Conservation (phyloP, 2,113 vertebrate species). For the Macrotis lagotis region DNA sequence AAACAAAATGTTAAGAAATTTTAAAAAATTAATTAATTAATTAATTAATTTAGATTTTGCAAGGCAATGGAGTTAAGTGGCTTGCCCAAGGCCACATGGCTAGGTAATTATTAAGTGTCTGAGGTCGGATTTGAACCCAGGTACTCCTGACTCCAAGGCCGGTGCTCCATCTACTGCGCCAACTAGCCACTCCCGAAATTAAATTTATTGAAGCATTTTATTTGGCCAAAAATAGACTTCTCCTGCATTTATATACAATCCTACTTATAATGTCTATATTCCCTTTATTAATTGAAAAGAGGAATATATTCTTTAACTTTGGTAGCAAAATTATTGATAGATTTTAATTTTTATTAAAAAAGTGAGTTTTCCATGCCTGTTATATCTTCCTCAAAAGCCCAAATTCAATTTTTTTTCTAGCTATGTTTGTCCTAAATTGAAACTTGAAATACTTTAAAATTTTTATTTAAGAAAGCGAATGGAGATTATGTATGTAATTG, state of each 20-base stretch:
- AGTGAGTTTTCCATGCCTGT: neutral
- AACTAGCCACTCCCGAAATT: too few relatives aligned
- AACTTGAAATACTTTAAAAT: constrained; percentile 37
- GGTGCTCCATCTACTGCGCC: too few relatives aligned
- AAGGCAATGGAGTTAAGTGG: too few relatives aligned
- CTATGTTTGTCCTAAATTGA: constrained; percentile 7
- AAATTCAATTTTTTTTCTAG: neutral
- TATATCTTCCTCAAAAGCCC: neutral
- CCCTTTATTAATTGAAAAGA: neutral
- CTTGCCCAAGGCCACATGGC: too few relatives aligned
- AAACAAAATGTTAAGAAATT: too few relatives aligned
- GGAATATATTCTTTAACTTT: neutral
- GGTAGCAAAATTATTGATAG: neutral
- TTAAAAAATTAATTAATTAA: too few relatives aligned
- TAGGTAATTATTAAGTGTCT: too few relatives aligned
- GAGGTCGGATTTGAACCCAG: too few relatives aligned
- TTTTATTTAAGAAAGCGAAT: constrained; percentile 34
- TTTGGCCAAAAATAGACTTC: neutral
- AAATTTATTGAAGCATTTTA: neutral
- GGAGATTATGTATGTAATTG: neutral
- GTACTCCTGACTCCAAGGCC: too few relatives aligned
- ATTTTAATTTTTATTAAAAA: neutral
- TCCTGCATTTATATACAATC: neutral
- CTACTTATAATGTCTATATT: neutral
- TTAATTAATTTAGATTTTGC: too few relatives aligned